Percentiles rank a stretch among this genome's conserved stretches.
Conservation (phyloP, 2,888 invertebrate genomes). For the Cotesia congregata region DNA sequence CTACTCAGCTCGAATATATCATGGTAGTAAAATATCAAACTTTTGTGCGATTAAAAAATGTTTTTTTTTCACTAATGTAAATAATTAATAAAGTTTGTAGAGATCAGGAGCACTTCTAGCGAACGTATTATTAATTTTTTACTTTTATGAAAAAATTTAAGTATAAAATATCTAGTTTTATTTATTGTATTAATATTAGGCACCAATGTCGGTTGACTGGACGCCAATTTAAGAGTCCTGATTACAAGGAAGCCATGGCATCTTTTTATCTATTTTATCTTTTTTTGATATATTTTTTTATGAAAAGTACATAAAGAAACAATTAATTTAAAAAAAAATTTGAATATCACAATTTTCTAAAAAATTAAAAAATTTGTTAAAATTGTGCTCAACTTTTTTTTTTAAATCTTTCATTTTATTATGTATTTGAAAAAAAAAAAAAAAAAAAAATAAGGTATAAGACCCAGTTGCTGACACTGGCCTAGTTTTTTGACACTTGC, state of each 20-base stretch:
- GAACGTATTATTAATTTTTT: neutral
- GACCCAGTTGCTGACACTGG: no score
- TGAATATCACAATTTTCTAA: no score
- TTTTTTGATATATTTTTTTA: no score
- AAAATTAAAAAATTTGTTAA: no score
- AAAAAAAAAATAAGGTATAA: no score
- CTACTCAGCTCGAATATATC: neutral
- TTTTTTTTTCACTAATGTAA: neutral
- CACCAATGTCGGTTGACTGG: slow-evolving; percentile 8
- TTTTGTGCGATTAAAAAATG: slow-evolving; percentile 18
- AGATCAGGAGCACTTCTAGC: slow-evolving; percentile 8
- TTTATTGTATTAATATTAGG: neutral
- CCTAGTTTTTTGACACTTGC: no score
- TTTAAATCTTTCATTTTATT: no score
- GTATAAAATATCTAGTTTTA: slow-evolving; percentile 12
- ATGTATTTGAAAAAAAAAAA: no score
- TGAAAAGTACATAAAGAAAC: no score
- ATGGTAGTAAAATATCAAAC: neutral
- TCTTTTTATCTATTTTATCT: no score
- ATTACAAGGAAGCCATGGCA: slow-evolving; percentile 33
- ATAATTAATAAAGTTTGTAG: neutral
- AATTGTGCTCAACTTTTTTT: no score
- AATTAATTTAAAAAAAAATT: no score
- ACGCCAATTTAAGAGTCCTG: neutral
- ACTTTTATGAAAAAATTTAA: neutral